Percentiles rank a stretch among this genome's conserved stretches.
These are phyloP conservation scores for Caenorhabditis drosophilae DNA, from an alignment of 2,888 invertebrate genomes.

Conservation along the genomic window DNA sequence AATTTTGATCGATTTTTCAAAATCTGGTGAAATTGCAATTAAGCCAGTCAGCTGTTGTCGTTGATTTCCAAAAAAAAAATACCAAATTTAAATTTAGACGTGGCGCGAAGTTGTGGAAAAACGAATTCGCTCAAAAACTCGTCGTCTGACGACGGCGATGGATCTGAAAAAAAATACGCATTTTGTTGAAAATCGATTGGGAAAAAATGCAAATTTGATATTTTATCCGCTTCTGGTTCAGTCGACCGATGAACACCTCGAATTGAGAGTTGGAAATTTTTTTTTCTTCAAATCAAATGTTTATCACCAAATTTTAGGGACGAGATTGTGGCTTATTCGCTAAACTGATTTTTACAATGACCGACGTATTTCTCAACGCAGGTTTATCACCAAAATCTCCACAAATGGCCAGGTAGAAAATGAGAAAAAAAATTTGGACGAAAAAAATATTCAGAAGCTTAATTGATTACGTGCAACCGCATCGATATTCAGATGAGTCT, in stretches of 20 bases:
- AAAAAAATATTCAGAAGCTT: slow-evolving; percentile 27
- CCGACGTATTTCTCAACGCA: not conserved
- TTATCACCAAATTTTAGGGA: slow-evolving; percentile 2
- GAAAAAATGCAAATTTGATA: slow-evolving; percentile 8
- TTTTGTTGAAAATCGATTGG: slow-evolving; percentile 19
- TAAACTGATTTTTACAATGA: not conserved
- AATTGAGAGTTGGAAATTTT: slow-evolving; percentile 13
- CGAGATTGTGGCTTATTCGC: not conserved
- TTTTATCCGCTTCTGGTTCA: slow-evolving; percentile 27
- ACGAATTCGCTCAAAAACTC: slow-evolving; percentile 10
- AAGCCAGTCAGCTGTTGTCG: too few species aligned
- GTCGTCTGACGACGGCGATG: not conserved
- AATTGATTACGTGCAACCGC: slow-evolving; percentile 18
- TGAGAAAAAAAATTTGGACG: not conserved
- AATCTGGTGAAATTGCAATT: too few species aligned
- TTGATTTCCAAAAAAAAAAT: not conserved
- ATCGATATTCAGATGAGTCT: slow-evolving; percentile 24
- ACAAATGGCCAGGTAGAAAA: not conserved
- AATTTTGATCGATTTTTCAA: not conserved
- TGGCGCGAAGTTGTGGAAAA: slow-evolving; percentile 8
- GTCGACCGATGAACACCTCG: slow-evolving; percentile 13
- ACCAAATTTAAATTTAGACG: not conserved
- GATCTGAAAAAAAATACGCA: not conserved
- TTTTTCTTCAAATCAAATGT: not conserved
- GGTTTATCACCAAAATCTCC: slow-evolving; percentile 1